phyloP scores from a whole-genome alignment of 92 coral and sea anemone genomes.

The Blastomussa wellsi region DNA sequence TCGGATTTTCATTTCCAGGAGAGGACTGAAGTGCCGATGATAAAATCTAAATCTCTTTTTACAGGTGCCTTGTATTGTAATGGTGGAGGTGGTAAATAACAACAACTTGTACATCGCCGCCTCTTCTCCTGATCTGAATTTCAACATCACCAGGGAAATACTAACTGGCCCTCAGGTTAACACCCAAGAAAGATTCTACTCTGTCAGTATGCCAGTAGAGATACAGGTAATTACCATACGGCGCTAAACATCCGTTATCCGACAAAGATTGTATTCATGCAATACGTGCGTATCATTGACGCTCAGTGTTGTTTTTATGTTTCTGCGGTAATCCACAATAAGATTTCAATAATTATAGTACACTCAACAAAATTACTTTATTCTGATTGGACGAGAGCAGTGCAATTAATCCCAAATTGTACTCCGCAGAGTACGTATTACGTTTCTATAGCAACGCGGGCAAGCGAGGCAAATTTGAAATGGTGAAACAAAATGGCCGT shows the following conservation, averaged over 20 bases:
- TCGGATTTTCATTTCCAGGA: background rate
- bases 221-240: background rate
- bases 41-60: background rate
- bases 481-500: no score
- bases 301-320: background rate
- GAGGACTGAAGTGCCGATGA: background rate
- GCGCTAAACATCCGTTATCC: background rate
- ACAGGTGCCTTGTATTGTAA: slow-evolving; percentile 26
- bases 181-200: slow-evolving; percentile 35
- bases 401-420: no score
- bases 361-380: no score
- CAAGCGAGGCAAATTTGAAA: no score
- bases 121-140: slow-evolving; percentile 50
- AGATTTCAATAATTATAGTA: no score
- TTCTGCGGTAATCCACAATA: background rate
- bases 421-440: no score
- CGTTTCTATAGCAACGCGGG: no score
- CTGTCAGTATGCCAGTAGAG: slow-evolving; percentile 8
- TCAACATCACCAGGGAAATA: slow-evolving; percentile 31
- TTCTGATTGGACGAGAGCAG: no score
- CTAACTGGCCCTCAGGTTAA: slow-evolving; percentile 3
- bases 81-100: slow-evolving; percentile 18
- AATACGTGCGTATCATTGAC: background rate
- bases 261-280: background rate
- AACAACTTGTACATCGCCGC: slow-evolving; percentile 23